phyloP scores from a whole-genome alignment of 2,888 invertebrate species.

The Cremastobaeus sp. region DNA sequence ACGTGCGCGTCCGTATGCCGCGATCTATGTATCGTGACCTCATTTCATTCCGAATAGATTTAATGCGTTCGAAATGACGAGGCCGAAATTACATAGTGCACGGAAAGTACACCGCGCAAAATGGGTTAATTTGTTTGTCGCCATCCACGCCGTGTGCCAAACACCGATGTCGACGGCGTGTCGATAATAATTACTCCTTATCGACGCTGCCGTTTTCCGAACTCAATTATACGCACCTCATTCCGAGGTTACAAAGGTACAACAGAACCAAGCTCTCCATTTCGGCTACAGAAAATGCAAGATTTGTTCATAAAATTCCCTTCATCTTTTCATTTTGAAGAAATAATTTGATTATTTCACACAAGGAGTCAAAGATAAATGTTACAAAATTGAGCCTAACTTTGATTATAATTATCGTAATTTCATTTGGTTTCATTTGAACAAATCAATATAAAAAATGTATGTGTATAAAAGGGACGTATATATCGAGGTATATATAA shows the following conservation, averaged over 20 bases:
- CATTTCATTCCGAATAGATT: slow-evolving; percentile 58
- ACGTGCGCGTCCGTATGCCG: slow-evolving; percentile 49
- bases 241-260: slow-evolving; percentile 9
- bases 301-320: no score
- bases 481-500: no score
- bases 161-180: slow-evolving; percentile 12
- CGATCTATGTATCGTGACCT: slow-evolving; percentile 59
- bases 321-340: no score
- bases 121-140: slow-evolving; percentile 53
- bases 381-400: no score
- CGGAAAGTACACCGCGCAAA: slow-evolving; percentile 55
- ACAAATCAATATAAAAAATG: no score
- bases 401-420: no score
- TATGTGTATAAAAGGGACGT: no score
- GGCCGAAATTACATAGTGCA: slow-evolving; percentile 58
- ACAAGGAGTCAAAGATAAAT: no score
- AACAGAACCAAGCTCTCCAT: not conserved
- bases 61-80: slow-evolving; percentile 60
- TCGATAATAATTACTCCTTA: slow-evolving; percentile 36
- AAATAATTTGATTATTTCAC: no score
- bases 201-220: slow-evolving; percentile 13
- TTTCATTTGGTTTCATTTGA: no score
- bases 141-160: slow-evolving; percentile 19
- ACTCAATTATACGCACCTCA: slow-evolving; percentile 1
- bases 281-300: no score